A percentile compares a stretch with the other conserved stretches of the same genome.
phyloP scores from a whole-genome alignment of 2,797 vertebrate species.

The Mormyrus hasselquistii region DNA sequence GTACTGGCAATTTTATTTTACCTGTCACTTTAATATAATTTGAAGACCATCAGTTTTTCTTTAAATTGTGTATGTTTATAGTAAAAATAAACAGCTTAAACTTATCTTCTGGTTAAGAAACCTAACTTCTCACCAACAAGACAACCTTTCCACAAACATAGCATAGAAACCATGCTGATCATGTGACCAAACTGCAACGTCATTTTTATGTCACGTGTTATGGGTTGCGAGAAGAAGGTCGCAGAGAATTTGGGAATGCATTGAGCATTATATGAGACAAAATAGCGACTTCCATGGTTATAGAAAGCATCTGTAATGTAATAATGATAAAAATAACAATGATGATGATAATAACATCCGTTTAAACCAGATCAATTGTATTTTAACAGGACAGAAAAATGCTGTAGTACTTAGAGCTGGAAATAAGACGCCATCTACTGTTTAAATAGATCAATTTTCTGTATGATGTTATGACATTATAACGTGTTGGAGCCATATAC shows the following conservation, averaged over 20 bases:
- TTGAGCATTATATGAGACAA: not conserved
- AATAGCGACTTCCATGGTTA: not conserved
- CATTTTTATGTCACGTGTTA: not conserved
- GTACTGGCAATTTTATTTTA: not conserved
- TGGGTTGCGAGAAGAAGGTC: not conserved
- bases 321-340: not conserved
- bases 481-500: not conserved
- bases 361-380: not conserved
- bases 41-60: not conserved
- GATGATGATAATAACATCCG: not conserved
- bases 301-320: not conserved
- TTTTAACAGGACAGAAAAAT: not conserved
- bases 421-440: not conserved
- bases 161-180: not conserved
- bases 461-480: not conserved
- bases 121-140: not conserved
- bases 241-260: not conserved
- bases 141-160: not conserved
- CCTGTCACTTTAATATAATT: slow-evolving; percentile 1
- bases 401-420: not conserved
- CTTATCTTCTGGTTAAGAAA: not conserved
- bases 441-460: not conserved
- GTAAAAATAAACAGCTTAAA: not conserved
- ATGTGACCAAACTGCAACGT: slow-evolving; percentile 4
- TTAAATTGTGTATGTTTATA: not conserved